Conservation (phyloP, 2,113 vertebrate genomes). For the Gasterosteus aculeatus region DNA sequence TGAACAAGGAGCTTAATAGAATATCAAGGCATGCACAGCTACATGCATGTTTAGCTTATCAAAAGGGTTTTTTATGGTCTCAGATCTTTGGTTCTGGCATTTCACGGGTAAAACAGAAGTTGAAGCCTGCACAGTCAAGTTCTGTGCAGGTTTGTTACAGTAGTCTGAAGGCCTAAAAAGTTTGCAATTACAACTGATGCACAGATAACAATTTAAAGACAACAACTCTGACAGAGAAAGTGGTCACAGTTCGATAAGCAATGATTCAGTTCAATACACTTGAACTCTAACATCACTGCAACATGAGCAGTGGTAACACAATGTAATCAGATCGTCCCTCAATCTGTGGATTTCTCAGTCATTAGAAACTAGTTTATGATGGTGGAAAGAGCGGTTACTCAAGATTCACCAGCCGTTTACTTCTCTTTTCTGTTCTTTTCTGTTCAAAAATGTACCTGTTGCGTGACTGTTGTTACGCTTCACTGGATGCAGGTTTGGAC, state of each 20-base stretch:
- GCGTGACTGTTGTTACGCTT: slow-evolving; percentile 10
- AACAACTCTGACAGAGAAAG: background rate
- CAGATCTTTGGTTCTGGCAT: background rate
- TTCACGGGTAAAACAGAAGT: too few relatives aligned
- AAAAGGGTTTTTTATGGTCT: background rate
- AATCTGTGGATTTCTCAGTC: too few relatives aligned
- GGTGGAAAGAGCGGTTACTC: background rate
- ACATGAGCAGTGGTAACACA: background rate
- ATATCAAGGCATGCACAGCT: too few relatives aligned
- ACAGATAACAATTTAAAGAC: background rate
- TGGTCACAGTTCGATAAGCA: too few relatives aligned
- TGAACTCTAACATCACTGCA: background rate
- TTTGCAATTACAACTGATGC: background rate
- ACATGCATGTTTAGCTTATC: background rate
- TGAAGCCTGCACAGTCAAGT: too few relatives aligned
- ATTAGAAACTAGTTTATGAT: background rate
- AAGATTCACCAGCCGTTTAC: background rate
- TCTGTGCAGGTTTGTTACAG: background rate
- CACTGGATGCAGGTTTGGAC: slow-evolving; percentile 6
- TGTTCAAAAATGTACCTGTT: background rate
- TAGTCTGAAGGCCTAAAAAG: background rate
- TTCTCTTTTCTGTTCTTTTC: background rate
- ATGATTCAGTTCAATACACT: too few relatives aligned
- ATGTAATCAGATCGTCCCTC: background rate
- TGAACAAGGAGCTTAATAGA: too few relatives aligned